phyloP scores from a whole-genome alignment of 1,140 invertebrate genomes.

The Epicauta chinensis region DNA sequence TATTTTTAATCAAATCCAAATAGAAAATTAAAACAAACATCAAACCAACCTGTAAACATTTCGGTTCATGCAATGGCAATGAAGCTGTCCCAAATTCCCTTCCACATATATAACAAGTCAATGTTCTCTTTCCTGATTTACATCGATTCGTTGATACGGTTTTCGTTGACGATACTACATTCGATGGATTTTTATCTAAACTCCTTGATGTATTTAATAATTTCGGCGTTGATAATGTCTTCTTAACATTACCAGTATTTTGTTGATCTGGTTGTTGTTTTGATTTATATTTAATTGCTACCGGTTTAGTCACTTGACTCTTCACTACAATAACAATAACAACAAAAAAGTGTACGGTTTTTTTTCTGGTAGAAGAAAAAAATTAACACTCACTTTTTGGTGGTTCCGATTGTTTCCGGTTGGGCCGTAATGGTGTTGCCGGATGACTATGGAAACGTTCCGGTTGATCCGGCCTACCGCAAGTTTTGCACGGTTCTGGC shows the following conservation, averaged over 20 bases:
- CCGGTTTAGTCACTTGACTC: conserved; percentile 48
- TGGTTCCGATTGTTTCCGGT: conserved; percentile 2
- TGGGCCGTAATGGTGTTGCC: conserved; percentile 27
- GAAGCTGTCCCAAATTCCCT: conserved; percentile 72
- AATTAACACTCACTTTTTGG: conserved; percentile 1
- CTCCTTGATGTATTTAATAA: background rate
- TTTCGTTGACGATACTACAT: background rate
- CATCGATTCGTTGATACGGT: background rate
- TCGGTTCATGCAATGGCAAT: conserved; percentile 70
- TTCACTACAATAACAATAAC: conserved; percentile 31
- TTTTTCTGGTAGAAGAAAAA: background rate
- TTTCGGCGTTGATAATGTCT: no score
- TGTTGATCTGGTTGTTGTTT: conserved; percentile 2
- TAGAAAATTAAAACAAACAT: background rate
- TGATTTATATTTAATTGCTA: conserved; percentile 46
- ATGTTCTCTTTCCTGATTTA: conserved; percentile 42
- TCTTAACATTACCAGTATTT: conserved; percentile 7
- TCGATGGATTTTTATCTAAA: background rate
- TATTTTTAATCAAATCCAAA: no score
- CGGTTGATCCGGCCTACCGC: conserved; percentile 50
- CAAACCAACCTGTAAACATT: conserved; percentile 59
- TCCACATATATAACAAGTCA: conserved; percentile 70
- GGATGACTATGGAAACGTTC: conserved; percentile 57
- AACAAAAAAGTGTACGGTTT: background rate
- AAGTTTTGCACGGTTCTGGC: conserved; percentile 52